Evolutionary conservation across 2,888 invertebrate genomes (phyloP).

Genomic region (Cataglyphis altisquamis): DNA sequence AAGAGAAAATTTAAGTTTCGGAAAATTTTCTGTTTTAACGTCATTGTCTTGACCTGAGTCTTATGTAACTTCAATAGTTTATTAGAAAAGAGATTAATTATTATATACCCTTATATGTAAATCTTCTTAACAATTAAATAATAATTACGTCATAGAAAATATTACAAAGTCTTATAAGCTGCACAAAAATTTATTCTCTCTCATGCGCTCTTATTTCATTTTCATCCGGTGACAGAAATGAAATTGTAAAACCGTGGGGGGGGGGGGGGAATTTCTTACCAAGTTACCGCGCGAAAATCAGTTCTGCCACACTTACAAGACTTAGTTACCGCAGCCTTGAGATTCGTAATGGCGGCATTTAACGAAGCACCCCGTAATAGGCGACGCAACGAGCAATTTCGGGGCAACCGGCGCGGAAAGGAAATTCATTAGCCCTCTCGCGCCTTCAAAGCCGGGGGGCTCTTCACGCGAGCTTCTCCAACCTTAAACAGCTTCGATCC

Average conservation of each 20-base stretch:
- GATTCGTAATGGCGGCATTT: constrained; percentile 27
- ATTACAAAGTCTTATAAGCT: not conserved
- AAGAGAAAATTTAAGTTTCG: no score
- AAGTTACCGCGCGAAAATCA: not conserved
- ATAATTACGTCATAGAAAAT: not conserved
- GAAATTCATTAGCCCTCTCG: constrained; percentile 45
- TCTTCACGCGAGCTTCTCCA: constrained; percentile 40
- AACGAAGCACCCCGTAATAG: constrained; percentile 12
- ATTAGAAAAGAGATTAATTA: not conserved
- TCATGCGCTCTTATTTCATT: not conserved
- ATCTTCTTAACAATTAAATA: not conserved
- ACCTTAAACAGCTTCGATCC: constrained; percentile 1
- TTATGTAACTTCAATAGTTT: no score
- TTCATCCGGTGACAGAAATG: not conserved
- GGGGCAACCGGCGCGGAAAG: constrained; percentile 32
- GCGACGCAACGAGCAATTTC: constrained; percentile 42
- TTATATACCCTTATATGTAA: not conserved
- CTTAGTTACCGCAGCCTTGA: constrained; percentile 2
- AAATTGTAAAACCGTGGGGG: not conserved
- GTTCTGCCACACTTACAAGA: not conserved
- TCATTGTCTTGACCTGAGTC: no score
- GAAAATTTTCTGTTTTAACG: no score
- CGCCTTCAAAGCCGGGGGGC: constrained; percentile 9
- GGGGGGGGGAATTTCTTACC: not conserved
- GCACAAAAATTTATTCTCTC: not conserved